phyloP scores from a whole-genome alignment of 1,140 invertebrate species.

The Andrena cerasifolii region DNA sequence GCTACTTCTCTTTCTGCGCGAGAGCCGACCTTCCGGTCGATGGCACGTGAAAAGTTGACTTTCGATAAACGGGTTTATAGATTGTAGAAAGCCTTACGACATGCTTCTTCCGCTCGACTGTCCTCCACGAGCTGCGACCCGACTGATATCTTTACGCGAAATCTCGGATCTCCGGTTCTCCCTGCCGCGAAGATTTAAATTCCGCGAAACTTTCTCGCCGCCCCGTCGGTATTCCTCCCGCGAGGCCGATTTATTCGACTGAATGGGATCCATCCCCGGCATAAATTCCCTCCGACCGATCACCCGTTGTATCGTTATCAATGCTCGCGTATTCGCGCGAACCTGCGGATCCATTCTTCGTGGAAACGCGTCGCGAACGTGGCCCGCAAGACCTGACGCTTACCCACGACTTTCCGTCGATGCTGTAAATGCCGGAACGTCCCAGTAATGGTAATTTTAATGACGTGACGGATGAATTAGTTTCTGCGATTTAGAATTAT shows the following conservation, averaged over 20 bases:
- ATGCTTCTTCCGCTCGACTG: slow-evolving; percentile 17
- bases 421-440: no score
- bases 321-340: background rate
- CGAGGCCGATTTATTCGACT: slow-evolving; percentile 23
- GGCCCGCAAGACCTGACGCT: background rate
- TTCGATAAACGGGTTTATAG: slow-evolving; percentile 42
- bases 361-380: background rate
- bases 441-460: no score
- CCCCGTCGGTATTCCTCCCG: slow-evolving; percentile 1
- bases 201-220: slow-evolving; percentile 9
- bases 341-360: slow-evolving; percentile 13
- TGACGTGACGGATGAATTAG: no score
- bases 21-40: slow-evolving; percentile 4
- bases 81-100: slow-evolving; percentile 31
- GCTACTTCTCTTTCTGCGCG: background rate
- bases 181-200: slow-evolving; percentile 17
- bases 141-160: slow-evolving; percentile 15
- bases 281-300: slow-evolving; percentile 24
- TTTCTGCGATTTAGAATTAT: no score
- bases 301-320: slow-evolving; percentile 12
- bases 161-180: slow-evolving; percentile 1
- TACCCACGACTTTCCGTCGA: no score
- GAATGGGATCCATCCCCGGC: slow-evolving; percentile 22
- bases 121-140: background rate
- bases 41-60: slow-evolving; percentile 21